Evolutionary conservation across 2,888 invertebrate species (phyloP), one percentile per base, ranked within the genome.

Genomic region (Drosophila yooni): DNA sequence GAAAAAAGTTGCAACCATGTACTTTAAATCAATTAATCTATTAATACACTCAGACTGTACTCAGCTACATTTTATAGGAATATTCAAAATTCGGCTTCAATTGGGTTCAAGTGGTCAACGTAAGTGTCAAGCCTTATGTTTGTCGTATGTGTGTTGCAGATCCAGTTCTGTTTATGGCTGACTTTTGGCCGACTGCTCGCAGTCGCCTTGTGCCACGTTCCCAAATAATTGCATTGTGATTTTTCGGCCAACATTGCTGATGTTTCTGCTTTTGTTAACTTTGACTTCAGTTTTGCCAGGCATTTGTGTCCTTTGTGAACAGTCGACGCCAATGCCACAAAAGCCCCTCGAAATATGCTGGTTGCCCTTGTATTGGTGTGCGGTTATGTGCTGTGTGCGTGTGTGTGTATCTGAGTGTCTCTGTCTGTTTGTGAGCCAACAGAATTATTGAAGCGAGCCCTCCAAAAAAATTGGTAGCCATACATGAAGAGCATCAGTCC

Each of bases 181-280:
- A 71, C 71, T 79, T 71, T 65, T 75, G 75, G 71, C 67, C 34
- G 52, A 25, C 40, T 36, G 43, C n/a, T 40, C 15, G 56, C 59
- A 56, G 71, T 31, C 36, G 63, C 50, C 59, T 52, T 34, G 29
- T 34, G n/a, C 48, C 46, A 38, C 58, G 15, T 15, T 70, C 80
- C 74, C 82, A 87, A 83, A 82, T 89, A 89, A 87, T 79, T 81
- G 85, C 90, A 87, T 82, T 85, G 89, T 79, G 79, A 86, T 84
- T 82, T 84, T 76, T 68, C 53, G 54, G n/a, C 36, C 54, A 53
- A 67, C 38, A 68, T 50, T 66, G 63, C 21, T 60, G 60, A 3
- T 46, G 43, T 4, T 61, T 58, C 21, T 75, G 60, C 54, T 68
- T 66, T 48, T 67, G 67, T 65, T 34, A 75, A 64, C 74, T 74